Evolutionary conservation across 2,888 invertebrate genomes (phyloP), one percentile per base, ranked within the genome.

Genomic region (Brachyptera risi): DNA sequence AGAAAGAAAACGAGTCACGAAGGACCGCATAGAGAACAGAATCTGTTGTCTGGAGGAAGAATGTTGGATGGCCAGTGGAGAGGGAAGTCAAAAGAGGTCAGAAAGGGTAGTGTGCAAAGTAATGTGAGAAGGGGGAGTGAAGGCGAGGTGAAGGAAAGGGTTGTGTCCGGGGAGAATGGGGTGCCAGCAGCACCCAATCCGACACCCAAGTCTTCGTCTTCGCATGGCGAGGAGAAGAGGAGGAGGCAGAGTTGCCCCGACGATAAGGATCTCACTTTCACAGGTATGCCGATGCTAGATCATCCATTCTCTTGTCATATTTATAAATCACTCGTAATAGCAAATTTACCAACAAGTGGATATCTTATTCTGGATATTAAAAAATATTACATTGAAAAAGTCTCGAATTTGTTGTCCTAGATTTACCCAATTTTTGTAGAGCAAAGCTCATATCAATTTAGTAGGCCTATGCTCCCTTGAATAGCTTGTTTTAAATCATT

Each of bases 1-100:
- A 78, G 81, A 70, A 83, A 81, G 71, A 82, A 83, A 69, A 37
- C 62, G 66, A 65, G 73, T 80, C 66, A 79, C 80, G 82, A 83
- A 63, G 80, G 81, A 47, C 77, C 75, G 60, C 73, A 74, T 9
- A 72, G 78, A 13, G 78, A 78, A 68, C 77, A 78, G 66, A 76
- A 74, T 68, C 69, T 78, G 38, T 66, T 78, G 56, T 72, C 75
- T 1, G 76, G 76, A 54, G 76, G 76, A 60, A 59, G 65, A 73
- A 75, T 69, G 72, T 79, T 75, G 75, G 82, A 74, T 62, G 67
- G 64, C 9, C 78, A 78, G 66, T 75, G 76, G 74, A 75, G 76
- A 65, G 58, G 42, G 24, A 42, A n/a, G 37, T 21, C n/a, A n/a
- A n/a, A 26, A 49, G 31, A 24, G 26, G 21, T 21, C 47, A 19